These are phyloP conservation scores for Pandemis heparana DNA, from an alignment of 2,888 invertebrate species.

Conservation along the genomic window DNA sequence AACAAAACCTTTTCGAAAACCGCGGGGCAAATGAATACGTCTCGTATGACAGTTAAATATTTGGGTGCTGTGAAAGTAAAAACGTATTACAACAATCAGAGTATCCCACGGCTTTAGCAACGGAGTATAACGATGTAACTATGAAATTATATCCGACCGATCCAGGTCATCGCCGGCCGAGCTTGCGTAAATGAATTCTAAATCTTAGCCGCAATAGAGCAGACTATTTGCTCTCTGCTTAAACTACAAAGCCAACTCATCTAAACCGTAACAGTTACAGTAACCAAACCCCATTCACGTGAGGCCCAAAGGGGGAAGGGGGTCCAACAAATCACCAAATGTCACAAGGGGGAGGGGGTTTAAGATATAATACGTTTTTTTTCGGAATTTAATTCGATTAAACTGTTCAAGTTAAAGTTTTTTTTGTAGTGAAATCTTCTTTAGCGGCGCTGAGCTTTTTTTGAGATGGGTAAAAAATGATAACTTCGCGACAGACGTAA, in stretches of 20 bases:
- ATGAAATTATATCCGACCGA: conserved; percentile 4
- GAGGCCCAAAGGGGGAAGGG: too few species aligned
- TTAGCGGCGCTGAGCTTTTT: too few species aligned
- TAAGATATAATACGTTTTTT: too few species aligned
- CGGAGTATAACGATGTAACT: conserved; percentile 11
- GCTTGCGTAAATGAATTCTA: conserved; percentile 9
- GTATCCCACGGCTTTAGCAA: conserved; percentile 10
- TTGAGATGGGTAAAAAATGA: too few species aligned
- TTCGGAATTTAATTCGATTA: too few species aligned
- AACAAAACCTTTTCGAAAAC: not conserved
- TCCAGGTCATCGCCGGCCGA: not conserved
- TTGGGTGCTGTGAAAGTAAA: conserved; percentile 21
- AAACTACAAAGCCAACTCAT: not conserved
- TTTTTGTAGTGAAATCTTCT: too few species aligned
- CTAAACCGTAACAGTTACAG: too few species aligned
- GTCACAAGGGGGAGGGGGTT: too few species aligned
- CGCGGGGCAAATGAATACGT: conserved; percentile 14
- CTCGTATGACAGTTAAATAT: conserved; percentile 18
- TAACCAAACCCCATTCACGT: too few species aligned
- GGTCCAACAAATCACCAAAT: too few species aligned
- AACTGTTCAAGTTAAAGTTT: too few species aligned
- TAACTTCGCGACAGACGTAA: too few species aligned
- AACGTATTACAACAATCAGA: conserved; percentile 5
- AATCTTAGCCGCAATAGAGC: not conserved
- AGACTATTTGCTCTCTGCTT: not conserved